These are phyloP conservation scores for Rostratula benghalensis DNA, from an alignment of 2,113 vertebrate genomes.

Conservation along the genomic window DNA sequence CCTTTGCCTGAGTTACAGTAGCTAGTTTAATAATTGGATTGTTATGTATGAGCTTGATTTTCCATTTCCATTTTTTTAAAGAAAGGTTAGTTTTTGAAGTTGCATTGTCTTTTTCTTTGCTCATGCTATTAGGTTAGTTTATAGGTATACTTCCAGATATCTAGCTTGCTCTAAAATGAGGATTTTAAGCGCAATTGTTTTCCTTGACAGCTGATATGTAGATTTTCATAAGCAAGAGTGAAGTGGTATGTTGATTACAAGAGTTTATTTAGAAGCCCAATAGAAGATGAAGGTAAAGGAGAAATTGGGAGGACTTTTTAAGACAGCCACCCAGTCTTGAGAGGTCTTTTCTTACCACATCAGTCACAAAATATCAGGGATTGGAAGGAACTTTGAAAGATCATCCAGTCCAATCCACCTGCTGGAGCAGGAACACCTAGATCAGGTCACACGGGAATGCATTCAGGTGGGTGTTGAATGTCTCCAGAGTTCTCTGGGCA, in stretches of 20 bases:
- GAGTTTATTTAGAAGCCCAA: background rate
- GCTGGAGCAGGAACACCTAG: too few species aligned
- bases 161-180: background rate
- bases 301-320: background rate
- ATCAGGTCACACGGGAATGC: too few species aligned
- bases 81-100: background rate
- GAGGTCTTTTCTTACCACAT: background rate
- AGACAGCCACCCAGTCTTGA: background rate
- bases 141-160: background rate
- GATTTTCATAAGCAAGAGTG: background rate
- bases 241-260: background rate
- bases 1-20: background rate
- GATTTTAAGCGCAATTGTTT: background rate
- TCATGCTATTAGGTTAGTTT: background rate
- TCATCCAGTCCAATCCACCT: too few species aligned
- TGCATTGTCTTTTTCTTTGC: background rate
- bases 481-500: too few species aligned
- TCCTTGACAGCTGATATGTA: background rate
- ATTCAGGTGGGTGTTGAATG: too few species aligned
- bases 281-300: background rate
- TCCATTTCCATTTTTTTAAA: background rate
- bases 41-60: background rate
- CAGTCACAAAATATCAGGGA: too few species aligned
- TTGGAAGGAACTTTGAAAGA: too few species aligned
- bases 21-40: background rate